Percentiles rank a stretch among this genome's conserved stretches.
Evolutionary conservation across 2,888 invertebrate genomes (phyloP).

Genomic region (Ptychoptera contaminata): DNA sequence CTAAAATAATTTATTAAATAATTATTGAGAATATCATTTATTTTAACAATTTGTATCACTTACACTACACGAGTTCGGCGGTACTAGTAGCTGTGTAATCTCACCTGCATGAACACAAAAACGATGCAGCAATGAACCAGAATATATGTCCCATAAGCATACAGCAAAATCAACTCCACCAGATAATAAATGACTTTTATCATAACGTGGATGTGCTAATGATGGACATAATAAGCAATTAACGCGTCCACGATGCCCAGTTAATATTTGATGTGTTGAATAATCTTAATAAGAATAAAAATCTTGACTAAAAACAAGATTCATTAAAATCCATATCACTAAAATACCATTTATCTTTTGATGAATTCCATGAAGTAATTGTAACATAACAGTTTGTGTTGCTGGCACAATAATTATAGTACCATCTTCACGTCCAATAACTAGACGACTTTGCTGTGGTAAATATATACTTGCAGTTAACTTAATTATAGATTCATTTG

Average conservation of each 20-base stretch:
- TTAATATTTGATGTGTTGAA: slow-evolving; percentile 74
- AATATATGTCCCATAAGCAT: slow-evolving; percentile 88
- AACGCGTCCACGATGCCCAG: slow-evolving; percentile 85
- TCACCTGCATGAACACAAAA: slow-evolving; percentile 98
- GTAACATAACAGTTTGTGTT: slow-evolving; percentile 86
- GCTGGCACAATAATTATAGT: slow-evolving; percentile 92
- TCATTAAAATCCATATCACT: no score
- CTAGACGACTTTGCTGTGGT: slow-evolving; percentile 81
- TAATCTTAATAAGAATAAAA: slow-evolving; percentile 46
- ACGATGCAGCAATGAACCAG: slow-evolving; percentile 74
- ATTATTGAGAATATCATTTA: background rate
- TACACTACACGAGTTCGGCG: slow-evolving; percentile 79
- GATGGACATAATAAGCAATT: slow-evolving; percentile 92
- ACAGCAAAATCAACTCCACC: slow-evolving; percentile 96
- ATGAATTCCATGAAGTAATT: slow-evolving; percentile 74
- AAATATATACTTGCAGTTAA: slow-evolving; percentile 90
- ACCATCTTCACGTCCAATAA: slow-evolving; percentile 91
- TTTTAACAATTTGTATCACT: slow-evolving; percentile 28
- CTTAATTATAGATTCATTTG: slow-evolving; percentile 56
- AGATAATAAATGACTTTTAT: slow-evolving; percentile 75
- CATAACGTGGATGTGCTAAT: slow-evolving; percentile 76
- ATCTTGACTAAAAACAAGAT: background rate
- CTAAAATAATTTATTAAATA: slow-evolving; percentile 32
- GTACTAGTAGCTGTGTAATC: slow-evolving; percentile 84
- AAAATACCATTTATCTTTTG: slow-evolving; percentile 61